Evolutionary conservation across 1,140 invertebrate species (phyloP).

Genomic region (Drosophila prosaltans): DNA sequence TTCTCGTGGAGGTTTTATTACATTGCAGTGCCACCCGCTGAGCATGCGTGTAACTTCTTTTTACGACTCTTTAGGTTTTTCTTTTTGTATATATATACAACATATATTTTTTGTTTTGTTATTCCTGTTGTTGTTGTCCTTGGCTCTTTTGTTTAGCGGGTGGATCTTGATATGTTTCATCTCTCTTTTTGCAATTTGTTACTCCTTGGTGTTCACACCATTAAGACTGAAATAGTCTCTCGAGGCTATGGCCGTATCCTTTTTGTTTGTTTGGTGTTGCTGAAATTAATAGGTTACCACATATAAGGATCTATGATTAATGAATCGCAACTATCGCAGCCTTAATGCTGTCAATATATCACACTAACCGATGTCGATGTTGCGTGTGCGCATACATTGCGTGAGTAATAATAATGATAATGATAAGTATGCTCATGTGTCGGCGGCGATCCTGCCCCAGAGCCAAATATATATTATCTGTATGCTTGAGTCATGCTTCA

Average conservation of each 20-base stretch:
- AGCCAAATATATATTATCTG: slow-evolving; percentile 10
- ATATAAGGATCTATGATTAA: slow-evolving; percentile 74
- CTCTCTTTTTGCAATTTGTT: slow-evolving; percentile 61
- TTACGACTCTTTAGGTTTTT: slow-evolving; percentile 38
- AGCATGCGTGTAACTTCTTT: slow-evolving; percentile 71
- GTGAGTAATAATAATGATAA: slow-evolving; percentile 56
- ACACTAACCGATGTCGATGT: slow-evolving; percentile 60
- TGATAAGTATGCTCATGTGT: slow-evolving; percentile 36
- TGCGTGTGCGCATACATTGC: slow-evolving; percentile 44
- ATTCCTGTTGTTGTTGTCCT: slow-evolving; percentile 36
- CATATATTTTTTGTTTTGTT: slow-evolving; percentile 28
- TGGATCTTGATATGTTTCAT: slow-evolving; percentile 20
- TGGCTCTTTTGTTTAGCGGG: slow-evolving; percentile 52
- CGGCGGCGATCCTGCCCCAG: slow-evolving; percentile 47
- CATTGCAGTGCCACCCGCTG: slow-evolving; percentile 69
- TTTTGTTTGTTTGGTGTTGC: slow-evolving; percentile 51
- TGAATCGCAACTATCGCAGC: slow-evolving; percentile 59
- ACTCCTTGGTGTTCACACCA: slow-evolving; percentile 69
- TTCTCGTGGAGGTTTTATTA: slow-evolving; percentile 60
- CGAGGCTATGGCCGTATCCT: slow-evolving; percentile 25
- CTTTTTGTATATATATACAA: slow-evolving; percentile 20
- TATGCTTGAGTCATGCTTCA: slow-evolving; percentile 40
- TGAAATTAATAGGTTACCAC: slow-evolving; percentile 60
- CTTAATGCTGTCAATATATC: slow-evolving; percentile 79
- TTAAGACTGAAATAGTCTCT: slow-evolving; percentile 45